A percentile compares a stretch with the other conserved stretches of the same genome.
Conservation (phyloP, 1,140 invertebrate genomes). For the Heliconius hermathena region DNA sequence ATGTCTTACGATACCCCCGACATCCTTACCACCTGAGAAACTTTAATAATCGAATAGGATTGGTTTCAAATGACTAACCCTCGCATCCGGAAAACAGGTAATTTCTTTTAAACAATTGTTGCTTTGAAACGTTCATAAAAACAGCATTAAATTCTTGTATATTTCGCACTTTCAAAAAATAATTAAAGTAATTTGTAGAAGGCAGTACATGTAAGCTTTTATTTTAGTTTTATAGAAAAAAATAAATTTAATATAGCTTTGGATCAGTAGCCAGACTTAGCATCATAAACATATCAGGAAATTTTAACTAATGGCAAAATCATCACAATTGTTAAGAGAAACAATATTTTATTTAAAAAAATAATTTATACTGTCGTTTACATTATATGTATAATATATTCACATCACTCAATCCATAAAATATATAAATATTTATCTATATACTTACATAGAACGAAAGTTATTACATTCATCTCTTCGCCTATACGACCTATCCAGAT, state of each 20-base stretch:
- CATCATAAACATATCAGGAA: conserved; percentile 44
- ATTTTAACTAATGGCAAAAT: conserved; percentile 80
- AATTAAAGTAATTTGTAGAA: conserved; percentile 43
- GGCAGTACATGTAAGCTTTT: conserved; percentile 58
- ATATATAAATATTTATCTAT: background rate
- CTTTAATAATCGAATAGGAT: conserved; percentile 44
- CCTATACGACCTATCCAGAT: conserved; percentile 52
- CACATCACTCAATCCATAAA: conserved; percentile 35
- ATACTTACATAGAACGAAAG: conserved; percentile 40
- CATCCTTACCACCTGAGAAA: conserved; percentile 26
- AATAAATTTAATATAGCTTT: conserved; percentile 51
- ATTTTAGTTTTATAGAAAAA: conserved; percentile 48
- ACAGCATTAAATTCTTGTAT: conserved; percentile 36
- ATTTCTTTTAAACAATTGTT: conserved; percentile 43
- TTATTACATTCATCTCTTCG: conserved; percentile 53
- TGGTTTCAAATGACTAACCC: conserved; percentile 50
- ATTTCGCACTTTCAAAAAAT: conserved; percentile 36
- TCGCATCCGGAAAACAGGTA: conserved; percentile 69
- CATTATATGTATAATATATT: conserved; percentile 54
- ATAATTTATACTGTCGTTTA: conserved; percentile 60
- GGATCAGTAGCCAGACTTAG: conserved; percentile 56
- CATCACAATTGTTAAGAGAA: conserved; percentile 79
- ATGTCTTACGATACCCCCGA: conserved; percentile 13
- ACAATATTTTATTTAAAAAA: conserved; percentile 56
- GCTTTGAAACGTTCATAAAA: conserved; percentile 2